A percentile compares a stretch with the other conserved stretches of the same genome.
Conservation (phyloP, 2,797 vertebrate genomes). For the Onychomys torridus region DNA sequence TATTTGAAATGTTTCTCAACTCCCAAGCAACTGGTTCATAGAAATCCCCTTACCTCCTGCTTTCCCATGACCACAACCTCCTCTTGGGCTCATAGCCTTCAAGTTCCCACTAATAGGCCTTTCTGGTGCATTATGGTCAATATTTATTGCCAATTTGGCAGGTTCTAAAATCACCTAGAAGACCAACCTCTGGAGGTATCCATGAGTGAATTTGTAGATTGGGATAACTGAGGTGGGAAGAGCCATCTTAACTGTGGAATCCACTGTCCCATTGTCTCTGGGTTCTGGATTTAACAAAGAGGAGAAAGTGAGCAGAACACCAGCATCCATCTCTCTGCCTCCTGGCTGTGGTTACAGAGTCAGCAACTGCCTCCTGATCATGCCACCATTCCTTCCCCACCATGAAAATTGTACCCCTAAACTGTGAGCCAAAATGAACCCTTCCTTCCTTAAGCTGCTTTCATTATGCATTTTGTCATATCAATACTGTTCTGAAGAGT, state of each 20-base stretch:
- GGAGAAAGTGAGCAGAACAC: background rate
- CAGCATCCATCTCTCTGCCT: background rate
- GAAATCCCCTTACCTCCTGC: background rate
- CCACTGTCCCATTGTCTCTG: background rate
- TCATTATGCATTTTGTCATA: background rate
- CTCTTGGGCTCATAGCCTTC: background rate
- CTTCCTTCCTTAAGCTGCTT: background rate
- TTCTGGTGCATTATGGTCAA: rapidly evolving
- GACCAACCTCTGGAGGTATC: background rate
- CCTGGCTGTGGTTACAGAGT: background rate
- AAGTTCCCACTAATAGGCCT: background rate
- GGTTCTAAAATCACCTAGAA: background rate
- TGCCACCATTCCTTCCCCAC: background rate
- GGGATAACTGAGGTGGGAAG: background rate
- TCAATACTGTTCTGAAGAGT: background rate
- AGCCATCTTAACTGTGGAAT: background rate
- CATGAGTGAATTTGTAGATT: background rate
- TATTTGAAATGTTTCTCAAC: background rate
- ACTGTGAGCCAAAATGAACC: background rate
- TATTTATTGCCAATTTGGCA: background rate
- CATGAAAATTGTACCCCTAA: too few relatives aligned
- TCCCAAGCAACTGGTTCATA: background rate
- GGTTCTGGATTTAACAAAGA: background rate
- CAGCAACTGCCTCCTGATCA: background rate
- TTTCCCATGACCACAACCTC: background rate